These are phyloP conservation scores for Sibirionetta formosa DNA, from an alignment of 2,797 vertebrate genomes.

Conservation along the genomic window DNA sequence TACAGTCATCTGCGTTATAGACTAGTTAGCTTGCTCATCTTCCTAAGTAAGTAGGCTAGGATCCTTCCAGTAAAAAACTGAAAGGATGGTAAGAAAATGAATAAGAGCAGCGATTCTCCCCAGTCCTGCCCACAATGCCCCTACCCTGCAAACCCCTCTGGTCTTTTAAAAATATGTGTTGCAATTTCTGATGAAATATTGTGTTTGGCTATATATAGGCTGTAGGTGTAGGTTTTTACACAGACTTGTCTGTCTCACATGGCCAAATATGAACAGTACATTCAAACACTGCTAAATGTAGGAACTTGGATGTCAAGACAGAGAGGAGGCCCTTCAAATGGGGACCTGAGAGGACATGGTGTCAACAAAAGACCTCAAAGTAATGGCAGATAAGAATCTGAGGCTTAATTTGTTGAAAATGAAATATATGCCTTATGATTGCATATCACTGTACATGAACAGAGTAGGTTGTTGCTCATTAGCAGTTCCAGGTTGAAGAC, in stretches of 20 bases:
- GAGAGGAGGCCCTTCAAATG: not conserved
- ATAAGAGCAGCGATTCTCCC: not conserved
- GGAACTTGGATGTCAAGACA: not conserved
- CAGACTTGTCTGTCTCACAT: not conserved
- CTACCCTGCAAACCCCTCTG: not conserved
- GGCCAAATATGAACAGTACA: not conserved
- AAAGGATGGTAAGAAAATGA: not conserved
- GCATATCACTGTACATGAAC: not conserved
- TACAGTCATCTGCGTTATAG: not conserved
- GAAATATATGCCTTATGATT: not conserved
- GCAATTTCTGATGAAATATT: not conserved
- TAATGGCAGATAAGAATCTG: not conserved
- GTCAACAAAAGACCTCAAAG: not conserved
- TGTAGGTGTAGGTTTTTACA: not conserved
- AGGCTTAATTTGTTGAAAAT: not conserved
- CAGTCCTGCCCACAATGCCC: accelerated
- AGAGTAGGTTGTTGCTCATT: not conserved
- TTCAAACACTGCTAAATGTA: not conserved
- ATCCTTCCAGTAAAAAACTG: not conserved
- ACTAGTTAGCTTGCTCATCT: not conserved
- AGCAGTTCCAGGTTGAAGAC: accelerated
- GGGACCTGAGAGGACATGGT: accelerated
- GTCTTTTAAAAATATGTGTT: not conserved
- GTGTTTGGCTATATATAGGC: not conserved
- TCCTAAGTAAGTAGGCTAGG: not conserved